Base-by-base conservation (phyloP, 1,140 invertebrate genomes). In the Drosophila tristis region DNA sequence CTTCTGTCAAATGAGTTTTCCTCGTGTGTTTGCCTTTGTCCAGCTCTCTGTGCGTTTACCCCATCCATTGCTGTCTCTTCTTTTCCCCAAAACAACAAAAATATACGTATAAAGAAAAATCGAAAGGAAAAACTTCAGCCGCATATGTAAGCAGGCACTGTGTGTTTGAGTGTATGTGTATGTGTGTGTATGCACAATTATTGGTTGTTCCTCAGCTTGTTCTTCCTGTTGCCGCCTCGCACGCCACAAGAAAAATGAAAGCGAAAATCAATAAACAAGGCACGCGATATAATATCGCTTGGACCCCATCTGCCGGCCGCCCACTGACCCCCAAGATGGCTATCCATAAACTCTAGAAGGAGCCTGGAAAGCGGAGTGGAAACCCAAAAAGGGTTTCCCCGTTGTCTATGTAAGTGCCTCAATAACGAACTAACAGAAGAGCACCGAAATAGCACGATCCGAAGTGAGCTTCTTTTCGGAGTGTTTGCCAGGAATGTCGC, bases 241-340 rank as follows among this genome's bases (percentile, higher is more conserved):
- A 81, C 82, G 82, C 59, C 56, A 71, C 84, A 90, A 89, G 84
- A 89, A 89, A 87, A 89, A 89, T 79, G 85, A 89, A 89, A 89
- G 85, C 85, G 85, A 89, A 89, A 89, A 89, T 89, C 84, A 89
- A 89, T 89, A 89, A 80, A 57, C 45, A 53, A 71, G 68, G 76
- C 84, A 89, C 84, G 84, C 85, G 84, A 89, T 89, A 62, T 65
- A 44, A 57, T 89, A 76, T 68, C 64, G 71, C 62, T 39, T 59
- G 50, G 58, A 26, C 58, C 59, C 60, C 53, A 54, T 71, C 67
- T 13, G 47, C 5, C 47, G 42, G 49, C 68, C 68, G 42, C 73
- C 71, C 71, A 74, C 74, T 77, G 74, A 76, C 74, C 74, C 73
- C 73, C 63, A 77, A 39, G 29, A 47, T 31, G 29, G 29, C 42